These are phyloP conservation scores for Sipha flava DNA, from an alignment of 1,140 invertebrate species.

Conservation along the genomic window DNA sequence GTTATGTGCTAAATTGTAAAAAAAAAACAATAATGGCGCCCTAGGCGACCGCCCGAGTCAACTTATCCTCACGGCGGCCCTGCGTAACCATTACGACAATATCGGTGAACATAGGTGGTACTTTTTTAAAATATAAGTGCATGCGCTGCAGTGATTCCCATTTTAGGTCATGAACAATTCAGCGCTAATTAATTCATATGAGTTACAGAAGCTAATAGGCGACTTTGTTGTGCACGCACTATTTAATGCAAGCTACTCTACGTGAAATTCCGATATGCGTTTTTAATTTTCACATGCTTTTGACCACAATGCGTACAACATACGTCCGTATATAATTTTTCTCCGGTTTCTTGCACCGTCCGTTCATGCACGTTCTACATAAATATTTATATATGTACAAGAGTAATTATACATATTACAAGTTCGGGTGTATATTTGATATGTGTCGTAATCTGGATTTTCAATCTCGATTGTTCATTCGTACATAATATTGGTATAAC, in stretches of 20 bases:
- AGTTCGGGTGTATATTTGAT: not conserved
- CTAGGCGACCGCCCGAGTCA: too few relatives aligned
- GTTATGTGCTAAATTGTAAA: too few relatives aligned
- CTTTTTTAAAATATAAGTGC: not conserved
- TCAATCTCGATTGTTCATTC: not conserved
- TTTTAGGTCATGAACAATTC: constrained; percentile 23
- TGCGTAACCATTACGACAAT: too few relatives aligned
- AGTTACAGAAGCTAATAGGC: not conserved
- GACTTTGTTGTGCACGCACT: constrained; percentile 12
- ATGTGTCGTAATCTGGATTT: not conserved
- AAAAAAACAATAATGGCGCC: too few relatives aligned
- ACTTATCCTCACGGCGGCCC: too few relatives aligned
- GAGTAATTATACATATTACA: too few relatives aligned
- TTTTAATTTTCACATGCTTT: not conserved
- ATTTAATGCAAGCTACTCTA: not conserved
- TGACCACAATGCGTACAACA: not conserved
- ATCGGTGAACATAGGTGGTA: too few relatives aligned
- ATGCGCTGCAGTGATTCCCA: not conserved
- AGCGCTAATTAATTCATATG: not conserved
- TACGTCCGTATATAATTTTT: not conserved
- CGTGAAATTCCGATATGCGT: not conserved
- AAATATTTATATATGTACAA: not conserved
- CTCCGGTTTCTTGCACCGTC: not conserved
- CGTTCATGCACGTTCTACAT: not conserved
- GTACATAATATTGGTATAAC: too few relatives aligned